Evolutionary conservation across 2,797 vertebrate genomes (phyloP).

Genomic region (Nannoperca australis): DNA sequence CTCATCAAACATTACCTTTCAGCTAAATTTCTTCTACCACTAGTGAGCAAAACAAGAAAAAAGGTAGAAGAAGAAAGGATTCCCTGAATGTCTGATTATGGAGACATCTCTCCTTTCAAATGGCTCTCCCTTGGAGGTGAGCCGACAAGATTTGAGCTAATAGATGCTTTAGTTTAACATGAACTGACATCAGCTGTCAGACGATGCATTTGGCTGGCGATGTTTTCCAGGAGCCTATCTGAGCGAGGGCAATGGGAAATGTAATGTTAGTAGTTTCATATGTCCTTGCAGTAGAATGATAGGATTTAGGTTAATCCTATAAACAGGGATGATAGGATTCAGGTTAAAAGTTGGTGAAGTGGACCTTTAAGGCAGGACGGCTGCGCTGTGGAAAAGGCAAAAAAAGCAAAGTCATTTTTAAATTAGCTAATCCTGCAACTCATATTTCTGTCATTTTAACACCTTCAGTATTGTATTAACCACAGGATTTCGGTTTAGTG

Average conservation of each 20-base stretch:
- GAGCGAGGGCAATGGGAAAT: slow-evolving; percentile 23
- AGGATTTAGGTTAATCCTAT: slow-evolving; percentile 61
- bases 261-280: slow-evolving; percentile 36
- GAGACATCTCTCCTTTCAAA: slow-evolving; percentile 38
- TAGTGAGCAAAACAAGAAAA: background rate
- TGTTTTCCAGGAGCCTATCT: slow-evolving; percentile 32
- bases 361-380: slow-evolving; percentile 18
- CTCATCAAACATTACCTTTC: background rate
- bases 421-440: slow-evolving; percentile 28
- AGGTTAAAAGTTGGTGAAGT: slow-evolving; percentile 46
- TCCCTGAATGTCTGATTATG: slow-evolving; percentile 35
- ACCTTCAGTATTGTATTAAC: slow-evolving; percentile 23
- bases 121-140: slow-evolving; percentile 22
- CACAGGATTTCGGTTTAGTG: slow-evolving; percentile 16
- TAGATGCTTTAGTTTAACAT: slow-evolving; percentile 33
- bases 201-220: slow-evolving; percentile 28
- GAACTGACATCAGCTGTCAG: slow-evolving; percentile 37
- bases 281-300: slow-evolving; percentile 53
- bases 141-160: slow-evolving; percentile 35
- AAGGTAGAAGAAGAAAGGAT: slow-evolving; percentile 5
- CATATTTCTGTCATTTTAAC: slow-evolving; percentile 39
- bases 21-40: slow-evolving; percentile 7
- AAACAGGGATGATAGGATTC: slow-evolving; percentile 53
- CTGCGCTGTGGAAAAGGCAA: background rate
- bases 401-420: background rate